Conservation (phyloP, 1,140 invertebrate species). For the Drosophila pseudoananassae region DNA sequence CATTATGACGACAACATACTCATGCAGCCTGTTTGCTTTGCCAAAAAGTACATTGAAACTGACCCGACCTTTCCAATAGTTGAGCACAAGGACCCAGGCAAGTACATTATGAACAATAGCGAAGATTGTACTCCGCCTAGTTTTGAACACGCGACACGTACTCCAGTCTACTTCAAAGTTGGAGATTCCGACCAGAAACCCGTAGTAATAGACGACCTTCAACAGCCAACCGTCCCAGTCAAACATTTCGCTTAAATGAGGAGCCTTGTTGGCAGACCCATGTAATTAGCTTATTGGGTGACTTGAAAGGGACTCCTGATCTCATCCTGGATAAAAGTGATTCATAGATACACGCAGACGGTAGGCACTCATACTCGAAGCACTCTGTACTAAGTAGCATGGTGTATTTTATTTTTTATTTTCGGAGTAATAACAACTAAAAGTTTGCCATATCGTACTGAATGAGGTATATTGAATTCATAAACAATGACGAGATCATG, state of each 20-base stretch:
- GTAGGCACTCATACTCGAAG: too few relatives aligned
- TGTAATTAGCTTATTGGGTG: not conserved
- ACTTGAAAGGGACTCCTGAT: not conserved
- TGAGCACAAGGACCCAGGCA: not conserved
- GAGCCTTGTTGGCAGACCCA: too few relatives aligned
- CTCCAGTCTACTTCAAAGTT: constrained; percentile 31
- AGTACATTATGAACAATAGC: not conserved
- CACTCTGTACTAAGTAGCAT: too few relatives aligned
- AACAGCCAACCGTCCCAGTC: constrained; percentile 22
- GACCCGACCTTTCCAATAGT: not conserved
- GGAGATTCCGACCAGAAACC: constrained; percentile 6
- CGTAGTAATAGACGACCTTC: not conserved
- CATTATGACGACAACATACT: not conserved
- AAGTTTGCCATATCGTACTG: constrained; percentile 41
- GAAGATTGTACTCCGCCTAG: constrained; percentile 9
- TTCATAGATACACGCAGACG: not conserved
- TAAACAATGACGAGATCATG: constrained; percentile 14
- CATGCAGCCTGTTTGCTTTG: not conserved
- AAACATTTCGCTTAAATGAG: constrained; percentile 13
- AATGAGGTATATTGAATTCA: constrained; percentile 15
- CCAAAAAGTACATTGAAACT: not conserved
- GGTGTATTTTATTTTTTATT: too few relatives aligned
- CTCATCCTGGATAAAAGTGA: not conserved
- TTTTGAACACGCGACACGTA: constrained; percentile 4
- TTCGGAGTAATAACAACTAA: not conserved